Evolutionary conservation across 1,140 invertebrate genomes (phyloP), one percentile per base, ranked within the genome.

Genomic region (Steinernema khuongi): DNA sequence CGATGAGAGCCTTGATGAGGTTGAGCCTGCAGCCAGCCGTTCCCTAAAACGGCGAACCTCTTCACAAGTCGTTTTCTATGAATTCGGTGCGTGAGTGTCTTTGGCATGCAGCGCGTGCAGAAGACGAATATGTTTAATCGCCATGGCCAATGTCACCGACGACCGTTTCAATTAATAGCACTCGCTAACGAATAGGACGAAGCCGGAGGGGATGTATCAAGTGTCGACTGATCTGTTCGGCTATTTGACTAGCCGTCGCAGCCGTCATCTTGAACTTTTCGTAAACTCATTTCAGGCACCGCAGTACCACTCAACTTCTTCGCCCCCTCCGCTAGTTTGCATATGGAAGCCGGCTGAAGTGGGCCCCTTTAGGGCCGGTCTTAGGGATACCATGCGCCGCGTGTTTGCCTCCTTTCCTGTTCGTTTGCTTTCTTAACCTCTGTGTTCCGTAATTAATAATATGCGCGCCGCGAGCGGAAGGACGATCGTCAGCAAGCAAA

Each of bases 391-490:
- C n/a, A n/a, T n/a, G n/a, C n/a, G n/a, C n/a, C n/a, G n/a, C n/a
- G n/a, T n/a, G n/a, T n/a, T n/a, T n/a, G n/a, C n/a, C n/a, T n/a
- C n/a, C n/a, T n/a, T n/a, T 11, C 36, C 36, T n/a, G 36, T 41
- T n/a, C n/a, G n/a, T 7, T 11, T 41, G 7, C 26, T 22, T 60
- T 60, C 50, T 60, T 60, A 22, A 60, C 50, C 50, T 60, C 22
- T 22, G 14, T 60, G 50, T 60, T 60, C 26, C 50, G 22, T 60
- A 60, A 60, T 60, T 60, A 60, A 60, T 60, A 60, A 60, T 60
- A 60, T 60, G 50, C 50, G 50, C 50, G 50, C 50, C 50, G 50
- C 50, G 50, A 60, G 50, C 50, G 50, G 50, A 60, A 60, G 50
- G 11, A 26, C 36, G 36, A 41, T 60, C 11, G 50, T 60, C 50